phyloP scores from a whole-genome alignment of 2,797 vertebrate genomes.

The Phalanger gymnotis region DNA sequence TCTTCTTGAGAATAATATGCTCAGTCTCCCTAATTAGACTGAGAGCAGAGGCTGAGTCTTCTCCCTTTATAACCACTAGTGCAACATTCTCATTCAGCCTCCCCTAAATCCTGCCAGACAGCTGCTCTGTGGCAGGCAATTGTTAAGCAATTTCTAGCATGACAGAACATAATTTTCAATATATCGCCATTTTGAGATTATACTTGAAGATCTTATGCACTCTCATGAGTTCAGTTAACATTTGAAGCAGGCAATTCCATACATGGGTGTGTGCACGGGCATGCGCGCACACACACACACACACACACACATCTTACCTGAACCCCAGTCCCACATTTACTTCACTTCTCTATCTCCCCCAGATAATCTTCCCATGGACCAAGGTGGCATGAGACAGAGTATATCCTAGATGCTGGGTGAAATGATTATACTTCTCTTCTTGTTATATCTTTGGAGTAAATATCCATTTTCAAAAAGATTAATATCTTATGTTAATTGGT shows the following conservation, averaged over 20 bases:
- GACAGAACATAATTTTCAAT: neutral
- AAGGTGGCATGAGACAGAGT: neutral
- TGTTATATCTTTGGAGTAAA: neutral
- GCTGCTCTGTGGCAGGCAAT: neutral
- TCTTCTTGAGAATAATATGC: neutral
- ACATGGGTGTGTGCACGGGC: no score
- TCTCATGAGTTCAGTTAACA: neutral
- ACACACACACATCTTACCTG: no score
- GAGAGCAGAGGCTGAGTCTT: neutral
- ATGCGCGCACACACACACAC: no score
- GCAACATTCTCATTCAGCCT: neutral
- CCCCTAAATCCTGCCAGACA: neutral
- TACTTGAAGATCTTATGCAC: neutral
- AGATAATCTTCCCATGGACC: neutral
- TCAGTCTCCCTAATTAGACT: neutral
- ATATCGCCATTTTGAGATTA: neutral
- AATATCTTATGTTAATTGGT: neutral
- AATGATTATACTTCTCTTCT: neutral
- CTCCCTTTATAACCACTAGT: neutral
- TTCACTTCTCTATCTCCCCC: neutral
- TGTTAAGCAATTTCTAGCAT: neutral
- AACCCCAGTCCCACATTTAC: neutral
- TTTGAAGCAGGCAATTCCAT: neutral
- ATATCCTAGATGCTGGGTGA: neutral
- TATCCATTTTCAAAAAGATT: neutral